Conservation (phyloP, 2,797 vertebrate genomes). For the Pangasius sanitwongsei region DNA sequence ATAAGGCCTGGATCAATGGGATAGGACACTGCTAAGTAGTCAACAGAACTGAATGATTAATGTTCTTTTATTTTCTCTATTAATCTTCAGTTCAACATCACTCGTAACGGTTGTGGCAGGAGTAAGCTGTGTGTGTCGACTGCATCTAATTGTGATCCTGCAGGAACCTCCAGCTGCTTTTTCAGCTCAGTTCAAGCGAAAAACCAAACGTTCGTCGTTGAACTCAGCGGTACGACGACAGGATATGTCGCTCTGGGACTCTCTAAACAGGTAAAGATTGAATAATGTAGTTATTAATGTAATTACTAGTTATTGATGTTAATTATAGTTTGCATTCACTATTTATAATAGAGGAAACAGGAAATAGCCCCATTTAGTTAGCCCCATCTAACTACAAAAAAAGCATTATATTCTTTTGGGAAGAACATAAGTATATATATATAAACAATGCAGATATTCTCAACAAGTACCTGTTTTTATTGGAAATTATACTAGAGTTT, state of each 20-base stretch:
- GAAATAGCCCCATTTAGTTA: too few species aligned
- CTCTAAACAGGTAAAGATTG: not conserved
- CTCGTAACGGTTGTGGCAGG: not conserved
- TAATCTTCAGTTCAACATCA: not conserved
- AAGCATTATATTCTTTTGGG: too few species aligned
- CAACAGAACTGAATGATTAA: too few species aligned
- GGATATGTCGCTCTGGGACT: slow-evolving; percentile 32
- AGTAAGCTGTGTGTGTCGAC: not conserved
- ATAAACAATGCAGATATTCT: too few species aligned
- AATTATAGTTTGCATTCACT: too few species aligned
- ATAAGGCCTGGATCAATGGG: not conserved
- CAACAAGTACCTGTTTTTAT: too few species aligned
- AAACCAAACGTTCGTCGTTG: not conserved
- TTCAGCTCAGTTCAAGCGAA: not conserved
- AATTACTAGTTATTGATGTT: too few species aligned
- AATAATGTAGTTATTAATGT: not conserved
- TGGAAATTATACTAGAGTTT: too few species aligned
- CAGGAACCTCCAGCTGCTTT: not conserved
- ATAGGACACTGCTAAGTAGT: not conserved
- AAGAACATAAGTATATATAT: too few species aligned
- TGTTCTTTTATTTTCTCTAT: not conserved
- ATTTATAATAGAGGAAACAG: too few species aligned
- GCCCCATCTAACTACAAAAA: too few species aligned
- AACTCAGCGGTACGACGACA: not conserved
- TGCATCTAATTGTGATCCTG: not conserved